Evolutionary conservation across 2,888 invertebrate species (phyloP).

Genomic region (Agrilus mali): DNA sequence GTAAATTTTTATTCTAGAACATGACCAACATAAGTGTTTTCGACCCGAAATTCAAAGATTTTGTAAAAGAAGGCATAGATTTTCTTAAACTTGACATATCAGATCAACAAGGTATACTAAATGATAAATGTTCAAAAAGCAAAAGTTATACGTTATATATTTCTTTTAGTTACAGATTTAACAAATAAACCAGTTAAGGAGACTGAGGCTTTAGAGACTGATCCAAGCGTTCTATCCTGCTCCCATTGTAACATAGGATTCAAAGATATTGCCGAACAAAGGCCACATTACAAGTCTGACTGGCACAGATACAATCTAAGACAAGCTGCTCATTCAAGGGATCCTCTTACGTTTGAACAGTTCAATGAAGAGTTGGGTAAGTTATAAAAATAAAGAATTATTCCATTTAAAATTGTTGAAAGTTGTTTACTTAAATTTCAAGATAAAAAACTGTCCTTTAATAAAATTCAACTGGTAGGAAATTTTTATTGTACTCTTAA

Average conservation of each 20-base stretch:
- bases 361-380: conserved; percentile 40
- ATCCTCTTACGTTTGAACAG: conserved; percentile 41
- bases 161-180: conserved; percentile 2
- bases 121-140: conserved; percentile 1
- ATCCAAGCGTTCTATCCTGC: conserved; percentile 30
- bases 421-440: no score
- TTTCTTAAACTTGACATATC: conserved; percentile 19
- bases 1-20: conserved; percentile 1
- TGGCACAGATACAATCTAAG: conserved; percentile 80
- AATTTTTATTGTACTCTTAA: no score
- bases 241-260: conserved; percentile 43
- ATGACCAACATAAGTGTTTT: conserved; percentile 20
- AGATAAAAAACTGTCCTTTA: no score
- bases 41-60: conserved; percentile 20
- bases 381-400: not conserved
- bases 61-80: conserved; percentile 19
- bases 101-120: conserved; percentile 9
- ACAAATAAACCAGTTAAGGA: not conserved
- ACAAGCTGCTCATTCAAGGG: conserved; percentile 47
- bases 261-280: conserved; percentile 47
- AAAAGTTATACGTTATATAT: not conserved
- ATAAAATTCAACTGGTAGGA: no score
- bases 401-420: no score
- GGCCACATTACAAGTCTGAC: conserved; percentile 67
- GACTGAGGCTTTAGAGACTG: not conserved